Conservation (phyloP, 2,888 invertebrate genomes). For the Microplitis deprimator region DNA sequence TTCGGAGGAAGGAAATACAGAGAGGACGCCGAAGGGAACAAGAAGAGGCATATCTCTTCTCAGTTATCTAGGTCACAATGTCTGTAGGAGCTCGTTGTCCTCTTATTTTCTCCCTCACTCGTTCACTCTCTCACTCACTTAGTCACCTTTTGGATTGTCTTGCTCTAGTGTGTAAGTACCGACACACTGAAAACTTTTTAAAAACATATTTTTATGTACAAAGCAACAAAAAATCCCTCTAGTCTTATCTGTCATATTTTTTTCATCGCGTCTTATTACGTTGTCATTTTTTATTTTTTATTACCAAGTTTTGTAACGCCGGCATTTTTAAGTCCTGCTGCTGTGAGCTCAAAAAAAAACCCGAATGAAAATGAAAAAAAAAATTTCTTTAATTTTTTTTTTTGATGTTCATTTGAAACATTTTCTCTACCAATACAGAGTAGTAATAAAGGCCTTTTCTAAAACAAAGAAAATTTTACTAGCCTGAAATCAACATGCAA, state of each 20-base stretch:
- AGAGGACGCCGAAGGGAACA: conserved; percentile 4
- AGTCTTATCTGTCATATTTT: neutral
- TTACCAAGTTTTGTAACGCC: neutral
- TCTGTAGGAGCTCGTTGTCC: conserved; percentile 25
- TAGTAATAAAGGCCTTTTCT: conserved; percentile 1
- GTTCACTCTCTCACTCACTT: neutral
- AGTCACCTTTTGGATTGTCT: neutral
- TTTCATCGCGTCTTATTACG: neutral
- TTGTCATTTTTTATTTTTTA: neutral
- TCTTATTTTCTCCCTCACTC: neutral
- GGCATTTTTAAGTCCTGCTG: neutral
- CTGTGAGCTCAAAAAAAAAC: neutral
- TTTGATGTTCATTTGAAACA: neutral
- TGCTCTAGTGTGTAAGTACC: neutral
- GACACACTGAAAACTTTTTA: neutral
- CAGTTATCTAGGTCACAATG: conserved; percentile 26
- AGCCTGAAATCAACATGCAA: conserved; percentile 3
- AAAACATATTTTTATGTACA: neutral
- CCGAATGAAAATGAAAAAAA: neutral
- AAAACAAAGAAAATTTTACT: neutral
- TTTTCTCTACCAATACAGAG: neutral
- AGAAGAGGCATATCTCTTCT: neutral
- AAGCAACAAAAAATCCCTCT: neutral
- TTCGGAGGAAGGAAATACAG: conserved; percentile 18
- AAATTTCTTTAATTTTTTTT: conserved; percentile 7